A percentile compares a stretch with the other conserved stretches of the same genome.
Evolutionary conservation across 1,140 invertebrate species (phyloP).

Genomic region (Bombus sylvicola): DNA sequence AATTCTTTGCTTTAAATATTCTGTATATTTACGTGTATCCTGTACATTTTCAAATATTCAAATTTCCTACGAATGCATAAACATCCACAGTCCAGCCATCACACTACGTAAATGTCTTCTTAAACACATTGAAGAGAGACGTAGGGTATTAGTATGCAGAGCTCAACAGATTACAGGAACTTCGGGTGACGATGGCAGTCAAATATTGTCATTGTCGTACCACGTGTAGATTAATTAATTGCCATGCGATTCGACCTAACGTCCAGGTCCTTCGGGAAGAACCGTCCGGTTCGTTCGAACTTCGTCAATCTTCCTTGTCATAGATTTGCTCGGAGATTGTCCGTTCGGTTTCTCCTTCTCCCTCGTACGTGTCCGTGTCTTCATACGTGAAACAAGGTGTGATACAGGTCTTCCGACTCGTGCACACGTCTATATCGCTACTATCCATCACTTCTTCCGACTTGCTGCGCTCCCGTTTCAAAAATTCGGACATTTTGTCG

Average conservation of each 20-base stretch:
- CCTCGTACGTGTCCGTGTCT: background rate
- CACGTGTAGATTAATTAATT: conserved; percentile 7
- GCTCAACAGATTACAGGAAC: conserved; percentile 18
- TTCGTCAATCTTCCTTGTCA: background rate
- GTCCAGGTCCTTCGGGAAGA: background rate
- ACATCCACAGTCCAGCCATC: background rate
- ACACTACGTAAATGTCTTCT: background rate
- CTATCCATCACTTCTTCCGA: background rate
- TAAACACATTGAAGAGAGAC: accelerated
- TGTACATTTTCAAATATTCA: background rate
- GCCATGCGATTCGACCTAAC: background rate
- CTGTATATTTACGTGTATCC: background rate
- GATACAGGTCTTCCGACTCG: background rate
- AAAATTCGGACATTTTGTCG: background rate
- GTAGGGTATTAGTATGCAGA: background rate
- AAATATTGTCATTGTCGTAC: conserved; percentile 2
- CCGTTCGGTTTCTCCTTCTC: background rate
- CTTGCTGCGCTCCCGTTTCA: background rate
- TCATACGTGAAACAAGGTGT: conserved; percentile 2
- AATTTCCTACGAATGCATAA: background rate
- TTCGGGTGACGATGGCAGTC: background rate
- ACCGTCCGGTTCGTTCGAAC: no score
- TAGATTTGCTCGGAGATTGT: background rate
- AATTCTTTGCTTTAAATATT: background rate
- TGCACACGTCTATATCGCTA: background rate